phyloP scores from a whole-genome alignment of 2,113 vertebrate genomes.

The Origma solitaria region DNA sequence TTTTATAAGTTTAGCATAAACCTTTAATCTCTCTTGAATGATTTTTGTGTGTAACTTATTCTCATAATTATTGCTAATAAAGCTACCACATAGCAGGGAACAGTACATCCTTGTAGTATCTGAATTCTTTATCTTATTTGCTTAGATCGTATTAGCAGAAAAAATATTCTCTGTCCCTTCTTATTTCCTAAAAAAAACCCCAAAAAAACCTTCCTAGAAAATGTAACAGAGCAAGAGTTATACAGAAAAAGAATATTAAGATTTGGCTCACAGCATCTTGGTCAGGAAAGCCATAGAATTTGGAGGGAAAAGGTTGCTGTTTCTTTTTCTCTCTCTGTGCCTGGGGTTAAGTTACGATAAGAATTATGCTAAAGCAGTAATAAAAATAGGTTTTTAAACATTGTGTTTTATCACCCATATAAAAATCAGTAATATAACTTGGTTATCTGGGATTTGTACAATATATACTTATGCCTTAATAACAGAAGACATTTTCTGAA shows the following conservation, averaged over 20 bases:
- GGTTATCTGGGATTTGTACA: neutral
- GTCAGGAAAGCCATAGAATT: neutral
- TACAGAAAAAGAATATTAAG: neutral
- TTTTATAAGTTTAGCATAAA: neutral
- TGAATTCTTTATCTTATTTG: conserved; percentile 27
- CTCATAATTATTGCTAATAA: conserved; percentile 26
- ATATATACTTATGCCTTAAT: neutral
- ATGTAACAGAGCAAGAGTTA: neutral
- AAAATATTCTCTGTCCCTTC: neutral
- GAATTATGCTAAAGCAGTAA: neutral
- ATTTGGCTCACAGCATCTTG: neutral
- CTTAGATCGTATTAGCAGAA: conserved; percentile 4
- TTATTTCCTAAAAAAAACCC: neutral
- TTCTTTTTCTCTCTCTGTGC: neutral
- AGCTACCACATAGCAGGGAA: neutral
- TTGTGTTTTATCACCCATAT: neutral
- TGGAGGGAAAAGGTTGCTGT: neutral
- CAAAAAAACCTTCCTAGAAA: neutral
- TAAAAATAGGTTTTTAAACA: neutral
- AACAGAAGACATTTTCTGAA: neutral
- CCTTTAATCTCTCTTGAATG: conserved; percentile 25
- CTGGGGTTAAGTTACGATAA: neutral
- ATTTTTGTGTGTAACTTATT: conserved; percentile 6
- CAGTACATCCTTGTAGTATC: neutral
- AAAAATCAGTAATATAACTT: neutral